A percentile compares a stretch with the other conserved stretches of the same genome.
phyloP scores from a whole-genome alignment of 2,888 invertebrate genomes.

The Beris chalybata region DNA sequence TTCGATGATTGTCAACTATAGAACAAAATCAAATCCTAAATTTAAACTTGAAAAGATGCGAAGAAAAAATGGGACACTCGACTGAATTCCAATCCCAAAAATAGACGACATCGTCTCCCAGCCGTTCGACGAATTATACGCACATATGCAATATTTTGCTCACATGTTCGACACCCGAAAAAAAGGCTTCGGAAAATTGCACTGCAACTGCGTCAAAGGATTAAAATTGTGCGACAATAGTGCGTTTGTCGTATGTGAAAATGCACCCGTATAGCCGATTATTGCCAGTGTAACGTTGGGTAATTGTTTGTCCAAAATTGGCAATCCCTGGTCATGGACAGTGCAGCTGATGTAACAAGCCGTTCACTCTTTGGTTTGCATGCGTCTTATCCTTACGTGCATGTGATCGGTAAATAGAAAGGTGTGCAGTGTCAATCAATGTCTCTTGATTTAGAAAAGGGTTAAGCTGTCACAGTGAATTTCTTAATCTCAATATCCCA shows the following conservation, averaged over 20 bases:
- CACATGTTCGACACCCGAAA: background rate
- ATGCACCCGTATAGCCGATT: background rate
- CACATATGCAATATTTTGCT: conserved; percentile 8
- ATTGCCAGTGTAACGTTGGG: no score
- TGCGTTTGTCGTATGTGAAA: no score
- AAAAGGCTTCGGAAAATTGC: background rate
- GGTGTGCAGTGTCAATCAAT: no score
- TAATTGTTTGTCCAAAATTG: no score
- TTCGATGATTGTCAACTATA: background rate
- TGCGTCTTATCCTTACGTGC: no score
- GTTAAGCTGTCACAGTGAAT: no score
- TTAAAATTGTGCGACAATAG: conserved; percentile 23
- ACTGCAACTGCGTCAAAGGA: conserved; percentile 15
- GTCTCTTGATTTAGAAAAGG: no score
- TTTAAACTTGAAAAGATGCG: conserved; percentile 9
- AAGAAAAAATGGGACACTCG: conserved; percentile 25
- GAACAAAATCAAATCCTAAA: conserved; percentile 4
- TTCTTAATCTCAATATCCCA: no score
- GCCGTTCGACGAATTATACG: background rate
- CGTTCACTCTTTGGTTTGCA: no score
- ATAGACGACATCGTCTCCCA: conserved; percentile 14
- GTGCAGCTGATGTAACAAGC: no score
- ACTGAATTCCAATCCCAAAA: conserved; percentile 23
- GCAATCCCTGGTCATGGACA: no score
- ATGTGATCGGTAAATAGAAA: no score